A percentile compares a stretch with the other conserved stretches of the same genome.
These are phyloP conservation scores for Eurosta solidaginis DNA, from an alignment of 1,140 invertebrate genomes.

Conservation along the genomic window DNA sequence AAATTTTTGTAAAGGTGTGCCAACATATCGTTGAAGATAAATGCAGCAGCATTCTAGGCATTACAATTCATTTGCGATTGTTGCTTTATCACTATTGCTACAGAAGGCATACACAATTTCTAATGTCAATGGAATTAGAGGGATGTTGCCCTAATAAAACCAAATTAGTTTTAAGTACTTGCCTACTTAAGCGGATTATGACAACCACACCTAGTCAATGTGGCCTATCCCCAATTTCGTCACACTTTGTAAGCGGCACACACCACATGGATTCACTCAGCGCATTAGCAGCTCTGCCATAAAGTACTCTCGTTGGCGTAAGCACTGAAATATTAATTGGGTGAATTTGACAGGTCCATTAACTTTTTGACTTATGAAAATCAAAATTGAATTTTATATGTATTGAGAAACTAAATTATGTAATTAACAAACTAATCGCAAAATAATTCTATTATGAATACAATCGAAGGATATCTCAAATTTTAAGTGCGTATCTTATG, in stretches of 20 bases:
- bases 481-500: no score
- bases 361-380: background rate
- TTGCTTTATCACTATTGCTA: background rate
- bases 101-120: background rate
- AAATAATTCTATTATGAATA: no score
- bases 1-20: background rate
- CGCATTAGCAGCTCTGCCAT: background rate
- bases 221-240: background rate
- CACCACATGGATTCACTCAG: background rate
- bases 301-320: background rate
- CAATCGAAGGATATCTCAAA: no score
- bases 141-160: background rate
- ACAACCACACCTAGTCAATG: background rate
- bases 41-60: background rate
- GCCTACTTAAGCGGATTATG: background rate
- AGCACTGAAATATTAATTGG: background rate
- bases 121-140: background rate
- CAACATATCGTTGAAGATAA: background rate
- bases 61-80: background rate
- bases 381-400: background rate
- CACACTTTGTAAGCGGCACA: no score
- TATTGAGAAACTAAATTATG: background rate
- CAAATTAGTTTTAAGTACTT: background rate
- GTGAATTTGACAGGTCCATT: background rate
- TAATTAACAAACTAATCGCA: no score